Evolutionary conservation across 2,888 invertebrate genomes (phyloP).

Genomic region (Lithophane leautieri): DNA sequence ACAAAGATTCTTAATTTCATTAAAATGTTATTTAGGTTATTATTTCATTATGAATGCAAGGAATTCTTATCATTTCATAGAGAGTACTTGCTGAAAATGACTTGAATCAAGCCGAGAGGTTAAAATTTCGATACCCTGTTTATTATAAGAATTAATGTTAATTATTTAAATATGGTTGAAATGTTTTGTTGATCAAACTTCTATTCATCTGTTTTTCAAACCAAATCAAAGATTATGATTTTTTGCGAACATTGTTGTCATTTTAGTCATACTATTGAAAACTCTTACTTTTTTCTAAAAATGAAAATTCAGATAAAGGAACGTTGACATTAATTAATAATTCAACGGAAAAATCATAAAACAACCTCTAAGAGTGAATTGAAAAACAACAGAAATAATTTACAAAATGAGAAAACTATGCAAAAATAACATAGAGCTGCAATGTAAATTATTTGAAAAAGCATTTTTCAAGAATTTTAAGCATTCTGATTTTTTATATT

Average conservation of each 20-base stretch:
- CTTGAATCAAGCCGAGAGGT: neutral
- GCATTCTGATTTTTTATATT: slow-evolving; percentile 29
- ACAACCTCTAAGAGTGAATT: neutral
- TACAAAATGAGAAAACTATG: slow-evolving; percentile 20
- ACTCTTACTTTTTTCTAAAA: neutral
- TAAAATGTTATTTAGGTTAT: slow-evolving; percentile 14
- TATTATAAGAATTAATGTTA: too few species aligned
- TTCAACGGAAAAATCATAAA: slow-evolving; percentile 23
- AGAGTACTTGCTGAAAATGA: neutral
- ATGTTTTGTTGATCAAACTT: neutral
- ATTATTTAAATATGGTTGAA: neutral
- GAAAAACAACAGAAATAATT: slow-evolving; percentile 7
- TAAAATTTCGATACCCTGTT: neutral
- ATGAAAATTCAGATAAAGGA: neutral
- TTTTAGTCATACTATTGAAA: neutral
- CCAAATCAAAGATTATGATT: neutral
- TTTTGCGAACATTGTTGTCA: neutral
- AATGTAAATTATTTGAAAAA: slow-evolving; percentile 15
- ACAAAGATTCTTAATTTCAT: neutral
- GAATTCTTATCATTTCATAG: neutral
- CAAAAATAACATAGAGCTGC: slow-evolving; percentile 5
- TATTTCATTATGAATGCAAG: neutral
- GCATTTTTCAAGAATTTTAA: neutral
- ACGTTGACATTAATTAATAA: neutral
- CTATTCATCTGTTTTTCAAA: neutral